These are phyloP conservation scores for Portunus trituberculatus DNA, from an alignment of 1,140 invertebrate species.

Conservation along the genomic window DNA sequence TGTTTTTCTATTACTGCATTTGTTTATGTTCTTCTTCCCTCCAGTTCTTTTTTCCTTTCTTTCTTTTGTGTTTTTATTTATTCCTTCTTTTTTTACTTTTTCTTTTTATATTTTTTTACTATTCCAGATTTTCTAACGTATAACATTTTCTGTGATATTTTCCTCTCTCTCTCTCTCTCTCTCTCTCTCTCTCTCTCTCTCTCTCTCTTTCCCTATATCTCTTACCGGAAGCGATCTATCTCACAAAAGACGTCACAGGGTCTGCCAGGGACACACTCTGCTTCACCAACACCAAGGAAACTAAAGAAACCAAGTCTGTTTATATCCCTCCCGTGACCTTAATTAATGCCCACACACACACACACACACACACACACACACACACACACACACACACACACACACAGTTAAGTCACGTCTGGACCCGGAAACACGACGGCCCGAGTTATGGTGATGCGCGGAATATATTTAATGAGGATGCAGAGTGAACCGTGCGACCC, in stretches of 20 bases:
- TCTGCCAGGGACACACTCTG: no score
- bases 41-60: not conserved
- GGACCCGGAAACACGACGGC: no score
- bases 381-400: no score
- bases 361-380: no score
- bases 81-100: not conserved
- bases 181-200: no score
- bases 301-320: no score
- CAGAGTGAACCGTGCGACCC: no score
- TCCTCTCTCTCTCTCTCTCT: slow-evolving; percentile 20
- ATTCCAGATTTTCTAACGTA: no score
- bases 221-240: not conserved
- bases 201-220: not conserved
- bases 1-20: not conserved
- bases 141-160: not conserved
- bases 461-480: no score
- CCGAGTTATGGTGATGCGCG: no score
- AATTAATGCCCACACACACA: not conserved
- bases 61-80: not conserved
- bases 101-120: not conserved
- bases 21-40: not conserved
- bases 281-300: no score
- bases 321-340: not conserved
- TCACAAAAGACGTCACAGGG: no score
- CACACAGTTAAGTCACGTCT: not conserved